Evolutionary conservation across 2,888 invertebrate genomes (phyloP), one percentile per base, ranked within the genome.

Genomic region (Eledona agricola): DNA sequence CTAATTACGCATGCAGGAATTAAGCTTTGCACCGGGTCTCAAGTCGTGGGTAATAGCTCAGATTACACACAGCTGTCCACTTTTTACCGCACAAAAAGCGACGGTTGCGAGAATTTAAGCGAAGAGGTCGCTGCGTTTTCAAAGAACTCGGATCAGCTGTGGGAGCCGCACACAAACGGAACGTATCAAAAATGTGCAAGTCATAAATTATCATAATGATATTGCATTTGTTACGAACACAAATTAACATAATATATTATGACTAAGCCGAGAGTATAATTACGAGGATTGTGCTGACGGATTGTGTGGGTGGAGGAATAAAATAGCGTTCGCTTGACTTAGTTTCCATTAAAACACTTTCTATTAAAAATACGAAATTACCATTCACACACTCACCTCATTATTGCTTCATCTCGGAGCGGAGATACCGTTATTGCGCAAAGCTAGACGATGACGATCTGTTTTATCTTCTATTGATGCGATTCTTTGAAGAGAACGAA

Each of bases 221-320:
- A 67, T 68, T 67, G 69, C 70, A 69, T 69, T 69, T 68, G 67
- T 66, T 69, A 65, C 59, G 57, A 64, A 64, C 66, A 64, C 62
- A 70, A 67, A 72, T 72, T 72, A 71, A 69, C 70, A 71, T 71
- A 71, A 71, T 69, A 68, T 70, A 72, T 70, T 70, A 68, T 66
- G 70, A 72, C 66, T 65, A 64, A 67, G 70, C 67, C 65, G 64
- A 60, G 65, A 59, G 63, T 64, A 64, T 70, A 71, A 71, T 71
- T 70, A 62, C 53, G 51, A 57, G 58, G 55, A 60, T 58, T 63
- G 58, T 54, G 51, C 57, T 63, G 49, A 49, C 49, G 49, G 49
- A 38, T 22, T 38, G 28, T 63, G 49, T 49, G n/a, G 49, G 49
- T 31, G 49, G 37, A 35, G 28, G 28, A 49, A 25, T 19, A 35